Evolutionary conservation across 2,888 invertebrate genomes (phyloP).

Genomic region (Priocnemis perturbator): DNA sequence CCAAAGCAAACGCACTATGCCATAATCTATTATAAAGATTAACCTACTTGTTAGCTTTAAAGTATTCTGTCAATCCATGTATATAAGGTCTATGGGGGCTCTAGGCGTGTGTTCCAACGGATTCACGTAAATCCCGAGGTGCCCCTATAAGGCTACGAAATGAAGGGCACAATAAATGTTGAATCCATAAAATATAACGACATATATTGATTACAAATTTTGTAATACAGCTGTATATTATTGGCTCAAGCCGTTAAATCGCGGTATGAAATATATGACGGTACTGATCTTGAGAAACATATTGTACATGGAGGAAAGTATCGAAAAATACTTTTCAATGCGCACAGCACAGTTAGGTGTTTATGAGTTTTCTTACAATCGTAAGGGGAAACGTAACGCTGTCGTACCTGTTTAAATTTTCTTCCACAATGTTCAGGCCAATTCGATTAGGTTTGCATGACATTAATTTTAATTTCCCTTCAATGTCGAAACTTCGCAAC

Average conservation of each 20-base stretch:
- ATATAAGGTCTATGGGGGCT: too few species aligned
- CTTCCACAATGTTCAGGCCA: not conserved
- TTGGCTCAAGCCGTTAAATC: slow-evolving; percentile 35
- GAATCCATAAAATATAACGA: slow-evolving; percentile 41
- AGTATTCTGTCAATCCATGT: too few species aligned
- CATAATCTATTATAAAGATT: too few species aligned
- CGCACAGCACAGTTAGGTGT: slow-evolving; percentile 19
- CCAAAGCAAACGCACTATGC: too few species aligned
- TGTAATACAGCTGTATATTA: slow-evolving; percentile 43
- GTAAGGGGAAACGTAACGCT: slow-evolving; percentile 36
- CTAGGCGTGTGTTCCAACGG: too few species aligned
- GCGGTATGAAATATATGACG: slow-evolving; percentile 29
- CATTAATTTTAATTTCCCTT: slow-evolving; percentile 24
- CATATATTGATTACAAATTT: slow-evolving; percentile 51
- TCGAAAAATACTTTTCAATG: slow-evolving; percentile 42
- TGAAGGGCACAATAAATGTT: too few species aligned
- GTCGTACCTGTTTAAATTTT: not conserved
- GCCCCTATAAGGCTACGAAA: too few species aligned
- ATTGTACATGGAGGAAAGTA: slow-evolving; percentile 19
- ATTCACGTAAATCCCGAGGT: too few species aligned
- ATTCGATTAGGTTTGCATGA: slow-evolving; percentile 15
- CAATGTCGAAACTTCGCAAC: slow-evolving; percentile 19
- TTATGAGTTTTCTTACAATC: slow-evolving; percentile 9
- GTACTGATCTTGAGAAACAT: slow-evolving; percentile 25
- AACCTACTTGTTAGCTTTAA: too few species aligned